Base-by-base conservation (phyloP, 1,140 invertebrate genomes). In the Tetragonula clypearis region DNA sequence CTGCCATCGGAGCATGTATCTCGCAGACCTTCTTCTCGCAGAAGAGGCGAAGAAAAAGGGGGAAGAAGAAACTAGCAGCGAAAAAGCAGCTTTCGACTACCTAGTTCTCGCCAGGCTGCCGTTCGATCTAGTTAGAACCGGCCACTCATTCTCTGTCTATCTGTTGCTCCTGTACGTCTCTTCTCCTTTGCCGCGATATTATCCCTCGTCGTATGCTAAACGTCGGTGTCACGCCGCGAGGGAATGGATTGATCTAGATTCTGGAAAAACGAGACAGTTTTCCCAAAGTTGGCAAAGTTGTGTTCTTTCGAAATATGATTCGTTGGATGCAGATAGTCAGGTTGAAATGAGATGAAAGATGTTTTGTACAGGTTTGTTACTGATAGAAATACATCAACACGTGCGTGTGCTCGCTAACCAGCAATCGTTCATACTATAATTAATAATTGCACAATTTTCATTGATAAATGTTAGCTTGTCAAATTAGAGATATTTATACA, bases 21-120 rank as follows among this genome's bases (percentile, higher is more conserved):
- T 49, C 65, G 26, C 71, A 88, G 69, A 8, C 55, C 30, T 49
- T 49, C 41, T 49, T 49, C 41, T 84, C 66, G 56, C 49, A 65
- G 76, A 78, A 82, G 68, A 68, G 35, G 41, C 66, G 76, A 75
- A 68, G 83, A 88, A 83, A 85, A 68, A 74, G 77, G 62, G 30
- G 56, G 80, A 62, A 69, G 80, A 62, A 69, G 75, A 74, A 87
- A 82, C 76, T 82, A 85, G 83, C 85, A 69, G 83, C 65, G 87
- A 86, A 92, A 92, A 92, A 92, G 30, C 30, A 92, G 41, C 87
- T 82, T 89, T 73, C 86, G 89, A 90, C 90, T 91, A 91, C 89
- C 91, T 92, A 91, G 89, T 91, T 88, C 83, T 90, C 89, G 84
- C 86, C 82, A 65, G 49, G 65, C 56, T 86, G 86, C 76, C 79